Evolutionary conservation across 2,797 vertebrate species (phyloP).

Genomic region (Australoheros facetus): DNA sequence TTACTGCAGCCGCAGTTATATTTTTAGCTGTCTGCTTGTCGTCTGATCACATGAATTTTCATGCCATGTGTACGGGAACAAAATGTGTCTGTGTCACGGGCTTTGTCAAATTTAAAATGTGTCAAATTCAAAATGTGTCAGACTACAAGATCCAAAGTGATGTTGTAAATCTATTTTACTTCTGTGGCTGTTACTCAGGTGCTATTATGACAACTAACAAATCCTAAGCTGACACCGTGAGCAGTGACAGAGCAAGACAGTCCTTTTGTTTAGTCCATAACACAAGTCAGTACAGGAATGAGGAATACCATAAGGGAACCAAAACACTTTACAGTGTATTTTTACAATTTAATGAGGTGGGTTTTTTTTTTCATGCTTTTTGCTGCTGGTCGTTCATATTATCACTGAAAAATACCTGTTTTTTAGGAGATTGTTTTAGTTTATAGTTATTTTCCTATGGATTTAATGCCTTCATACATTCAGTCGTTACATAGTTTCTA

Average conservation of each 20-base stretch:
- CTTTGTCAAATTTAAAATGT: conserved; percentile 1
- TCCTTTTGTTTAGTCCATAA: background rate
- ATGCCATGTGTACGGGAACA: conserved; percentile 1
- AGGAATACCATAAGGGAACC: background rate
- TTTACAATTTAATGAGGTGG: background rate
- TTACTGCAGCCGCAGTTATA: conserved; percentile 1
- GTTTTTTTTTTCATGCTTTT: background rate
- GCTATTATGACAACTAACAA: background rate
- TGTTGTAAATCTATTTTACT: conserved; percentile 14
- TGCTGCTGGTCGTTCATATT: too few relatives aligned
- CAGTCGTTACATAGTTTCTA: background rate
- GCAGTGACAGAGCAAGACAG: background rate
- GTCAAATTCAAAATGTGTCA: background rate
- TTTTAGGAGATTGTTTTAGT: background rate
- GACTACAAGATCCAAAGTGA: background rate
- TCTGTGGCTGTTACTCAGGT: background rate
- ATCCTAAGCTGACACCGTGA: background rate
- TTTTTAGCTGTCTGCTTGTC: conserved; percentile 26
- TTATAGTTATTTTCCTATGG: background rate
- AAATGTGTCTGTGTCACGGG: conserved; percentile 6
- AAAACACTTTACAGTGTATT: background rate
- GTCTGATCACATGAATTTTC: conserved; percentile 17
- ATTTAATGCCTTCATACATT: background rate
- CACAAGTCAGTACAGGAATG: background rate
- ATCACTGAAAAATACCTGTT: too few relatives aligned